phyloP scores from a whole-genome alignment of 2,113 vertebrate species.

The Istiophorus platypterus region DNA sequence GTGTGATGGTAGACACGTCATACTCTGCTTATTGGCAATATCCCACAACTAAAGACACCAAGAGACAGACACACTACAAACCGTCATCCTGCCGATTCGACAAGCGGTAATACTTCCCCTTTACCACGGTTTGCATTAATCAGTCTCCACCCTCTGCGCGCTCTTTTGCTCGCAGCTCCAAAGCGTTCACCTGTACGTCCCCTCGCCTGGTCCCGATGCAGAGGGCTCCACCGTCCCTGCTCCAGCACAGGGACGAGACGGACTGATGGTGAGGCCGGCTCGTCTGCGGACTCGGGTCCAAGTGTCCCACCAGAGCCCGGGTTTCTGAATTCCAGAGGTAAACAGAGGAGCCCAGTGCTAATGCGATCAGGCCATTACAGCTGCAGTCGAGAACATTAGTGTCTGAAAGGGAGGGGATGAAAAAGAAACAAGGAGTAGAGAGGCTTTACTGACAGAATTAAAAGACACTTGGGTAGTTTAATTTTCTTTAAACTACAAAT shows the following conservation, averaged over 20 bases:
- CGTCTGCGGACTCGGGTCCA: slow-evolving; percentile 62
- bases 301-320: slow-evolving; percentile 50
- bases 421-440: slow-evolving; percentile 11
- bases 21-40: slow-evolving; percentile 78
- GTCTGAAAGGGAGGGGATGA: slow-evolving; percentile 76
- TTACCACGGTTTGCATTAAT: slow-evolving; percentile 13
- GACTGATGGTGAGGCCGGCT: not conserved
- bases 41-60: slow-evolving; percentile 84
- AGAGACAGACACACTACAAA: slow-evolving; percentile 50
- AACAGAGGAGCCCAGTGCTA: slow-evolving; percentile 82
- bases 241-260: slow-evolving; percentile 85
- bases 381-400: slow-evolving; percentile 86
- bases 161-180: not conserved
- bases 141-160: not conserved
- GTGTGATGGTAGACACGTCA: slow-evolving; percentile 82
- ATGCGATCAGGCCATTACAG: slow-evolving; percentile 79
- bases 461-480: too few relatives aligned
- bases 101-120: not conserved
- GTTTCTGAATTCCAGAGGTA: slow-evolving; percentile 82
- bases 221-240: slow-evolving; percentile 77
- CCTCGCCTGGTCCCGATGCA: slow-evolving; percentile 85
- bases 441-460: too few relatives aligned
- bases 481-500: too few relatives aligned
- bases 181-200: slow-evolving; percentile 80
- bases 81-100: slow-evolving; percentile 35